Conservation (phyloP, 2,888 invertebrate genomes). For the Macropis europaea region DNA sequence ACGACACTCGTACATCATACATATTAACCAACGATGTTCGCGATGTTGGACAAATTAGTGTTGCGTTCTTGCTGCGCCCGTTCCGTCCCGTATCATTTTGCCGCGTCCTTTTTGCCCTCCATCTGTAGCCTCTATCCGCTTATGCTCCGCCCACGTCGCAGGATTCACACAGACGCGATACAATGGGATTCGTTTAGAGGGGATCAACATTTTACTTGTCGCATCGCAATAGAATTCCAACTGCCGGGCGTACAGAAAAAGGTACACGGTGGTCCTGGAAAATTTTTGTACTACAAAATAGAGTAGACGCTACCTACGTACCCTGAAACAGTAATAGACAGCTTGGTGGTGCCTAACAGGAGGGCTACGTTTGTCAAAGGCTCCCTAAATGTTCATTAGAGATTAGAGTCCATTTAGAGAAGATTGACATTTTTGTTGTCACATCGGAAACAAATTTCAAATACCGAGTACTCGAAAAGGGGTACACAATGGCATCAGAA, state of each 20-base stretch:
- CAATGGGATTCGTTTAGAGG: not conserved
- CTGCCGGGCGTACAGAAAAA: not conserved
- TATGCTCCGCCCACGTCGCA: slow-evolving; percentile 7
- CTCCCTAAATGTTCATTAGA: no score
- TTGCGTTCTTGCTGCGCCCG: slow-evolving; percentile 53
- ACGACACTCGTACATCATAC: slow-evolving; percentile 60
- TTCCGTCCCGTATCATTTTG: slow-evolving; percentile 41
- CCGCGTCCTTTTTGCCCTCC: slow-evolving; percentile 29
- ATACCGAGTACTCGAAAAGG: no score
- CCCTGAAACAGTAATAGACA: no score
- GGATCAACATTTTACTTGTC: not conserved
- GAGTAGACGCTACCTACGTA: no score
- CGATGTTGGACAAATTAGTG: slow-evolving; percentile 65
- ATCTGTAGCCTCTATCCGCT: slow-evolving; percentile 20
- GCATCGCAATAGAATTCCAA: not conserved
- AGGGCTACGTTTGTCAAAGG: no score
- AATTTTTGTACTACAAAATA: no score
- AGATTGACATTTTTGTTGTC: no score
- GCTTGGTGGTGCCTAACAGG: no score
- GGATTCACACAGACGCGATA: slow-evolving; percentile 6
- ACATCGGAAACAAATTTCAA: no score
- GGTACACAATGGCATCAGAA: no score
- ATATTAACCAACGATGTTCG: slow-evolving; percentile 59
- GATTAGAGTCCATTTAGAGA: no score
- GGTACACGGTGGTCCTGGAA: no score